Percentiles rank a stretch among this genome's conserved stretches.
phyloP scores from a whole-genome alignment of 1,140 invertebrate genomes.

The Lutraria rhynchaena region DNA sequence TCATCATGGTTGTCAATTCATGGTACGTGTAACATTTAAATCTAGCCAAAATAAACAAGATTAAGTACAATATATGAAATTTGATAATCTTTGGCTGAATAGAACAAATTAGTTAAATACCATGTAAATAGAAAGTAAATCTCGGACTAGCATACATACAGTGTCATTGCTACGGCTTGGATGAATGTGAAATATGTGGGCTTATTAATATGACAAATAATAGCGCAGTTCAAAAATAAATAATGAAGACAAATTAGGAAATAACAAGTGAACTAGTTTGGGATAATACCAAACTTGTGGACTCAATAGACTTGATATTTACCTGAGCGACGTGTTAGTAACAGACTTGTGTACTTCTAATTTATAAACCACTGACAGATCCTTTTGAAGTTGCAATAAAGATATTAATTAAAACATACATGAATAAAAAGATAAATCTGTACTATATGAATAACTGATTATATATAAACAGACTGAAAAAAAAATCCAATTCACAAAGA shows the following conservation, averaged over 20 bases:
- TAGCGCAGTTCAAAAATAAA: neutral
- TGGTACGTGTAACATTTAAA: conserved; percentile 32
- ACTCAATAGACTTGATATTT: too few relatives aligned
- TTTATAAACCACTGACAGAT: too few relatives aligned
- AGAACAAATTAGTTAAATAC: conserved; percentile 44
- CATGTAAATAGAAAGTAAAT: conserved; percentile 30
- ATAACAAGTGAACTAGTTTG: too few relatives aligned
- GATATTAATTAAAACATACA: too few relatives aligned
- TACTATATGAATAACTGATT: too few relatives aligned
- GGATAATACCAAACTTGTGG: too few relatives aligned
- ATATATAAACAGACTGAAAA: too few relatives aligned
- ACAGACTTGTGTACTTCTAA: too few relatives aligned
- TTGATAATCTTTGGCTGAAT: conserved; percentile 12
- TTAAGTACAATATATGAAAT: conserved; percentile 22
- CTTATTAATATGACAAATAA: conserved; percentile 28
- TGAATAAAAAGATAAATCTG: too few relatives aligned
- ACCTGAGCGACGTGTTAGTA: too few relatives aligned
- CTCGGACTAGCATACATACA: neutral
- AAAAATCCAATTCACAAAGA: too few relatives aligned
- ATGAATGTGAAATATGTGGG: conserved; percentile 46
- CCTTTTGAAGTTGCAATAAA: too few relatives aligned
- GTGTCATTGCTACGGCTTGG: neutral
- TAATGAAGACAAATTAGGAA: neutral
- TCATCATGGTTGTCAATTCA: conserved; percentile 7
- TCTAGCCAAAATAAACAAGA: conserved; percentile 27